Evolutionary conservation across 2,888 invertebrate genomes (phyloP).

Genomic region (Sinotaia quadrata): DNA sequence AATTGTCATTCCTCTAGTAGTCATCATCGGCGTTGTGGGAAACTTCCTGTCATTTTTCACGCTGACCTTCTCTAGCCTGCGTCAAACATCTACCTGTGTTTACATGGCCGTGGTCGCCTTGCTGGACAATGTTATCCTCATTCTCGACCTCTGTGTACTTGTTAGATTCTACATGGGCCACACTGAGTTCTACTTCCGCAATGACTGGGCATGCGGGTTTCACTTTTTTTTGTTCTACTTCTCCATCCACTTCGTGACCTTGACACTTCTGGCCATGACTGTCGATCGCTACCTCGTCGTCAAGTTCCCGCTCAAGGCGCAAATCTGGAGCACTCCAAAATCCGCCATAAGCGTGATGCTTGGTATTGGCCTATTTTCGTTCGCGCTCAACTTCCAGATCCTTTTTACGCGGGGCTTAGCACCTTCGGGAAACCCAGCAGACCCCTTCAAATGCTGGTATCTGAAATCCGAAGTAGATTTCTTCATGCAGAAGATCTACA

Average conservation of each 20-base stretch:
- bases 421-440: not conserved
- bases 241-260: slow-evolving; percentile 33
- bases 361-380: slow-evolving; percentile 5
- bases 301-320: slow-evolving; percentile 30
- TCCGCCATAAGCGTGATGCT: slow-evolving; percentile 22
- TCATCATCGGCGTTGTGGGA: slow-evolving; percentile 6
- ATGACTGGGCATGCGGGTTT: slow-evolving; percentile 29
- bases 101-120: slow-evolving; percentile 37
- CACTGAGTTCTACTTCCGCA: slow-evolving; percentile 22
- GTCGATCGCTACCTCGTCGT: slow-evolving; percentile 36
- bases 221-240: slow-evolving; percentile 35
- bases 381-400: slow-evolving; percentile 30
- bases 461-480: slow-evolving; percentile 15
- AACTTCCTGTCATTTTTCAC: slow-evolving; percentile 20
- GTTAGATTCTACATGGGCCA: slow-evolving; percentile 17
- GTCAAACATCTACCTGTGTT: slow-evolving; percentile 33
- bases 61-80: slow-evolving; percentile 25
- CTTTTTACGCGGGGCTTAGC: slow-evolving; percentile 28
- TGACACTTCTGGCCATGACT: slow-evolving; percentile 35
- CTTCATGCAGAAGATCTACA: slow-evolving; percentile 31
- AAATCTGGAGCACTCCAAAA: slow-evolving; percentile 6
- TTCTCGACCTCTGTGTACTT: slow-evolving; percentile 29
- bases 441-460: slow-evolving; percentile 11
- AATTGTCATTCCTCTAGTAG: slow-evolving; percentile 12
- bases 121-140: slow-evolving; percentile 31